Evolutionary conservation across 2,888 invertebrate genomes (phyloP).

Genomic region (Caenorhabditis wallacei): DNA sequence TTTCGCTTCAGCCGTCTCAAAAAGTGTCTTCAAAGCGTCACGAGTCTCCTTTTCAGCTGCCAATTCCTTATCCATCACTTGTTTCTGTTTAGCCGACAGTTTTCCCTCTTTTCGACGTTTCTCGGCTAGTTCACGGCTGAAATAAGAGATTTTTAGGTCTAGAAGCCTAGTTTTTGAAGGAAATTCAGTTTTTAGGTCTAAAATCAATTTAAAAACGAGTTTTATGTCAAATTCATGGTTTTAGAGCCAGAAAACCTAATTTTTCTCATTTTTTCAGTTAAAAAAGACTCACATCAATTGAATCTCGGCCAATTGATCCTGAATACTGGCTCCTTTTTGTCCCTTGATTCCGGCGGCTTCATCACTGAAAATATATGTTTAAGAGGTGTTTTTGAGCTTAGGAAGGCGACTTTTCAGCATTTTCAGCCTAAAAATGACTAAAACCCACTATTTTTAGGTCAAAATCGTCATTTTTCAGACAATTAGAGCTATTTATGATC

Average conservation of each 20-base stretch:
- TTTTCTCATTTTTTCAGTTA: too few relatives aligned
- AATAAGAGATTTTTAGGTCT: slow-evolving; percentile 9
- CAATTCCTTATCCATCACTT: slow-evolving; percentile 91
- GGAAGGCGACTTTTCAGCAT: neutral
- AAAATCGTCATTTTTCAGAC: too few relatives aligned
- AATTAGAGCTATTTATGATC: too few relatives aligned
- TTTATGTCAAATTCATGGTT: too few relatives aligned
- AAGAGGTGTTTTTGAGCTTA: neutral
- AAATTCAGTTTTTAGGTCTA: too few relatives aligned
- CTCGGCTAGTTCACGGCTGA: slow-evolving; percentile 89
- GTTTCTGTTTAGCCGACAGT: slow-evolving; percentile 92
- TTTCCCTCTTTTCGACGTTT: slow-evolving; percentile 85
- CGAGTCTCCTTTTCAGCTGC: slow-evolving; percentile 91
- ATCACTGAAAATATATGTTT: slow-evolving; percentile 67
- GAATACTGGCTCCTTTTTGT: slow-evolving; percentile 94
- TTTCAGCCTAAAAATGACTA: neutral
- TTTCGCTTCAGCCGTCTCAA: slow-evolving; percentile 68
- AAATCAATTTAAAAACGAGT: too few relatives aligned
- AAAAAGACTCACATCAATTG: slow-evolving; percentile 86
- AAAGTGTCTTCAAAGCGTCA: slow-evolving; percentile 86
- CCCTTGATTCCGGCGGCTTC: slow-evolving; percentile 85
- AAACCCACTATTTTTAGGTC: neutral
- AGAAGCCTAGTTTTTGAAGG: too few relatives aligned
- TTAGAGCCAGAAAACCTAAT: too few relatives aligned
- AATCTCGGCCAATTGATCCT: slow-evolving; percentile 96